Evolutionary conservation across 1,140 invertebrate species (phyloP).

Genomic region (Rhyacophila brunnea): DNA sequence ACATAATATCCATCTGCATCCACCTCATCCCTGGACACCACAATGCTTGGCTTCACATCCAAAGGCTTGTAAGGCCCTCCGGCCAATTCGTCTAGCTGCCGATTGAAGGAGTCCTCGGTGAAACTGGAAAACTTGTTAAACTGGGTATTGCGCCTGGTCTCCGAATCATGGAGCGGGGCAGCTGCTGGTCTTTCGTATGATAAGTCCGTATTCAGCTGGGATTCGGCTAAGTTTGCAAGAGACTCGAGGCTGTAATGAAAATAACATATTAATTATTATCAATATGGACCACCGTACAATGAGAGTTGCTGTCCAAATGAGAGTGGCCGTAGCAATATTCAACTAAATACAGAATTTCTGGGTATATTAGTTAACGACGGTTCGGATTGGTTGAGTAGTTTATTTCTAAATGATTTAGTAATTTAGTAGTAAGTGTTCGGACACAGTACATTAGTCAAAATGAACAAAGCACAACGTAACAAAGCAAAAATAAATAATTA

Average conservation of each 20-base stretch:
- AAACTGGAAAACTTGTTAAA: constrained; percentile 52
- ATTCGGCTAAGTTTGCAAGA: constrained; percentile 63
- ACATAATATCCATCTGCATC: too few relatives aligned
- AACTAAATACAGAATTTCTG: too few relatives aligned
- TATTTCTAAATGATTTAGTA: too few relatives aligned
- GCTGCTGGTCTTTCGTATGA: constrained; percentile 38
- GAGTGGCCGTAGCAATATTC: too few relatives aligned
- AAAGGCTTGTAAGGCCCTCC: constrained; percentile 32
- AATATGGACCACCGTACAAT: too few relatives aligned
- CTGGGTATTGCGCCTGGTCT: constrained; percentile 60
- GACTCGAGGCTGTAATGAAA: constrained; percentile 55
- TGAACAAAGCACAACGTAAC: too few relatives aligned
- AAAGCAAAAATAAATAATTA: too few relatives aligned
- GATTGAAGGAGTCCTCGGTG: constrained; percentile 47
- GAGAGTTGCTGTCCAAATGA: too few relatives aligned
- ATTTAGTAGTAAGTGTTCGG: too few relatives aligned
- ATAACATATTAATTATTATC: too few relatives aligned
- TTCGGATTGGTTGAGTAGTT: too few relatives aligned
- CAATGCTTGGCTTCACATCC: constrained; percentile 1
- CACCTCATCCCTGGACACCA: constrained; percentile 12
- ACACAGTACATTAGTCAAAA: too few relatives aligned
- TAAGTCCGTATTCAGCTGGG: constrained; percentile 52
- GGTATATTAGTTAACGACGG: not conserved
- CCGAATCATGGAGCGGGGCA: constrained; percentile 48
- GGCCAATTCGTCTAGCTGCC: constrained; percentile 45